phyloP scores from a whole-genome alignment of 2,888 invertebrate genomes.

The Agonopterix subpropinquella region DNA sequence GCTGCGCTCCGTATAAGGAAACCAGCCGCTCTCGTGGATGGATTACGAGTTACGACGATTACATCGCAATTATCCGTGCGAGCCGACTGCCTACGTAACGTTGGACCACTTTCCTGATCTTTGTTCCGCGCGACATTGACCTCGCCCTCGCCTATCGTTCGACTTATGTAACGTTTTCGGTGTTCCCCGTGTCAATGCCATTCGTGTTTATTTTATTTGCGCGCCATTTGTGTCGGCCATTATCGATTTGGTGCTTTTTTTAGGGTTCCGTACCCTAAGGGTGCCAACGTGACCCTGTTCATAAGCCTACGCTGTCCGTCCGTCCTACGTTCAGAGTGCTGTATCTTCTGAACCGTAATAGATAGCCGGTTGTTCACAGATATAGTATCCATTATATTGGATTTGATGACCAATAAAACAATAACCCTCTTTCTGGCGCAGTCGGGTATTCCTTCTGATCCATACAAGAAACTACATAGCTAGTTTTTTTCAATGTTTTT shows the following conservation, averaged over 20 bases:
- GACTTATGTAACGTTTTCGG: conserved; percentile 59
- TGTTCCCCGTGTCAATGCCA: conserved; percentile 47
- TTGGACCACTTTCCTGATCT: conserved; percentile 70
- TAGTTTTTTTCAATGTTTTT: no score
- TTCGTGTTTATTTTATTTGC: conserved; percentile 30
- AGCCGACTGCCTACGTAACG: conserved; percentile 39
- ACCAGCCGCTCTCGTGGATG: conserved; percentile 48
- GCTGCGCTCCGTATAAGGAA: conserved; percentile 71
- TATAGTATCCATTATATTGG: no score
- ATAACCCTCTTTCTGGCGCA: no score
- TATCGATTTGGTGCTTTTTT: not conserved
- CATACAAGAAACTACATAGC: no score
- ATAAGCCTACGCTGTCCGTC: no score
- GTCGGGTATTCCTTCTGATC: no score
- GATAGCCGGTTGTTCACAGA: no score
- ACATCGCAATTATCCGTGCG: conserved; percentile 57
- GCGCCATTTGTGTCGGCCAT: conserved; percentile 20
- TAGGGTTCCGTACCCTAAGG: not conserved
- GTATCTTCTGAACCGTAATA: no score
- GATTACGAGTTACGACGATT: conserved; percentile 67
- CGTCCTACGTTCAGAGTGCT: no score
- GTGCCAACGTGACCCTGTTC: no score
- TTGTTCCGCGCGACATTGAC: conserved; percentile 68
- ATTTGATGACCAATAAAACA: no score
- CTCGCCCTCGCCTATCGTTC: conserved; percentile 31